These are phyloP conservation scores for Drosophila auraria DNA, from an alignment of 1,140 invertebrate species.

Conservation along the genomic window DNA sequence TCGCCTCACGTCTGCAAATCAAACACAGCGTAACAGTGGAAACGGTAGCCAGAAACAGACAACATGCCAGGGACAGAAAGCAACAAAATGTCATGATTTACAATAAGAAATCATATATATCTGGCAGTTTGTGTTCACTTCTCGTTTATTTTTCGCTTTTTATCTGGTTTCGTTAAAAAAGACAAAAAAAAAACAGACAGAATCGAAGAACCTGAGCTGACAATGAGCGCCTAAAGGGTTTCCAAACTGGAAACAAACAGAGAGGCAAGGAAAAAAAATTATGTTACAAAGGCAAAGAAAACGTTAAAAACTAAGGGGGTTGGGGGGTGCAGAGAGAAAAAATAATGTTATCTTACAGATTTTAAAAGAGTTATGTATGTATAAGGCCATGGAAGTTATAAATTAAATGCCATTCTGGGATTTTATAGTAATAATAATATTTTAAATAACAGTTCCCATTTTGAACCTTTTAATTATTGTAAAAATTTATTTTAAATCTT, in stretches of 20 bases:
- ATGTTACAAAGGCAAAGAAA: constrained; percentile 71
- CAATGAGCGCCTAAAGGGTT: constrained; percentile 79
- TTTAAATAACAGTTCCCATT: no score
- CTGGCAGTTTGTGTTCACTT: constrained; percentile 56
- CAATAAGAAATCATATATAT: constrained; percentile 80
- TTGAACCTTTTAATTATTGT: no score
- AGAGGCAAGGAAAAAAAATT: constrained; percentile 45
- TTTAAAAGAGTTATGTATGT: no score
- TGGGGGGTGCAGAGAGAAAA: constrained; percentile 14
- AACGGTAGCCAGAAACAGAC: constrained; percentile 62
- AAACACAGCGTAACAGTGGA: constrained; percentile 43
- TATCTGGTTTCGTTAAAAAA: constrained; percentile 47
- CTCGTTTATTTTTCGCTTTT: constrained; percentile 41
- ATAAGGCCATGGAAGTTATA: no score
- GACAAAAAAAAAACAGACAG: constrained; percentile 23
- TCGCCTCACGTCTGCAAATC: constrained; percentile 18
- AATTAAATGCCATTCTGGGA: no score
- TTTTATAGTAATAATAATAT: no score
- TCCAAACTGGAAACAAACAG: constrained; percentile 65
- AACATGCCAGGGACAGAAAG: constrained; percentile 58
- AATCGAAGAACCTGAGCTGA: constrained; percentile 69
- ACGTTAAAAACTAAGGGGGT: constrained; percentile 47
- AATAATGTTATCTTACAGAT: neutral
- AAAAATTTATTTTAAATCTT: no score
- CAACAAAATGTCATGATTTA: constrained; percentile 81